Conservation (phyloP, 2,113 vertebrate species). For the Eidolon helvum region DNA sequence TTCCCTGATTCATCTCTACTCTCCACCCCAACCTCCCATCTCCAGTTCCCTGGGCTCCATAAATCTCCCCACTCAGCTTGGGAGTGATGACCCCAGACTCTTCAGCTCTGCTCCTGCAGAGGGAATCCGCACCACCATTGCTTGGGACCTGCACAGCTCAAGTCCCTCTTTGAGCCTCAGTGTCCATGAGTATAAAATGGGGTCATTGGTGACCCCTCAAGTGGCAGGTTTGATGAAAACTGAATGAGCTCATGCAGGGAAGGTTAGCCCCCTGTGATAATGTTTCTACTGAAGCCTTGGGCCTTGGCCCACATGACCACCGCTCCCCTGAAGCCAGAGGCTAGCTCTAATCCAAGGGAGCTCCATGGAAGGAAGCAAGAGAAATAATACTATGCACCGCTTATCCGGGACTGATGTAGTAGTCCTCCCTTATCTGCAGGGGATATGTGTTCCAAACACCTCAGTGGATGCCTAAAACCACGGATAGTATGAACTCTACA, state of each 20-base stretch:
- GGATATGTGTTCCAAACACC: too few relatives aligned
- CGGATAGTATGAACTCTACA: neutral
- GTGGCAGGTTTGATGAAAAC: neutral
- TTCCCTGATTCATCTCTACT: neutral
- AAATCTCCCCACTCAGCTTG: neutral
- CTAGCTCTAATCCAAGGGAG: neutral
- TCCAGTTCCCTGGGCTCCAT: neutral
- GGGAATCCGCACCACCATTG: too few relatives aligned
- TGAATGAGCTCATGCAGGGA: neutral
- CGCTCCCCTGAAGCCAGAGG: neutral
- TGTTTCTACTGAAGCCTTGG: neutral
- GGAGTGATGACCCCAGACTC: accelerated
- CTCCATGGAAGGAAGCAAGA: neutral
- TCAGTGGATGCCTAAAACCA: neutral
- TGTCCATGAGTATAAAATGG: neutral
- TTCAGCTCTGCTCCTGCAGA: neutral
- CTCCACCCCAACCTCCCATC: neutral
- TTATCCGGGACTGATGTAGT: neutral
- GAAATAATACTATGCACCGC: neutral
- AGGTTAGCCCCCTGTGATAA: neutral
- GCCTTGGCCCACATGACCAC: neutral
- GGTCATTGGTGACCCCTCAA: neutral
- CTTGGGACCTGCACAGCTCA: neutral
- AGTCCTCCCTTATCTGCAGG: neutral
- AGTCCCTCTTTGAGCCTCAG: neutral